These are phyloP conservation scores for Manis javanica DNA, from an alignment of 2,797 vertebrate species.

Conservation along the genomic window DNA sequence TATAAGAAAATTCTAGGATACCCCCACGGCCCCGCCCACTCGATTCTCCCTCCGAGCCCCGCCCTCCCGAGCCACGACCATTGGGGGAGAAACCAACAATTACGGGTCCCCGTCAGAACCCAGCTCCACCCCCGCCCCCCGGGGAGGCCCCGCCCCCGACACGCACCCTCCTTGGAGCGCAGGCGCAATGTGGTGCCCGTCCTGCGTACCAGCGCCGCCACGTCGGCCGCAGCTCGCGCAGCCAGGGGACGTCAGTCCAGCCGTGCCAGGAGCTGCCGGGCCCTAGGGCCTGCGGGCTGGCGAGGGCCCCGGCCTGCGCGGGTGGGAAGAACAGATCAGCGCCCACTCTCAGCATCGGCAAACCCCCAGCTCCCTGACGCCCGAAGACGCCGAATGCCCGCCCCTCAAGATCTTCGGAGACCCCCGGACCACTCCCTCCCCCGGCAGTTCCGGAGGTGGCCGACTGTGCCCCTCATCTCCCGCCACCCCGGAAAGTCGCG, in stretches of 20 bases:
- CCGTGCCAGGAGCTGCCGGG: slow-evolving; percentile 39
- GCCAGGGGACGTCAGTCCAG: slow-evolving; percentile 68
- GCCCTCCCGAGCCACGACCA: background rate
- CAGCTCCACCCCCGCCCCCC: background rate
- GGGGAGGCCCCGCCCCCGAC: background rate
- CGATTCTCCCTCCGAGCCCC: background rate
- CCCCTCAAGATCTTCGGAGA: background rate
- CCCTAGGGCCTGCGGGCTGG: background rate
- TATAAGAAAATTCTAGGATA: background rate
- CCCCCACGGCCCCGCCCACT: background rate
- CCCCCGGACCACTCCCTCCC: background rate
- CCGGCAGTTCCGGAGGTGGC: background rate
- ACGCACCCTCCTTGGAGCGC: slow-evolving; percentile 45
- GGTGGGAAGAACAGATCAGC: background rate
- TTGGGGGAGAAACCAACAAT: background rate
- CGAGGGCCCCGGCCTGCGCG: background rate
- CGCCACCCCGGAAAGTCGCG: background rate
- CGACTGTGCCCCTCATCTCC: background rate
- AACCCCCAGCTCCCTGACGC: background rate
- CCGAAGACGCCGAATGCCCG: background rate
- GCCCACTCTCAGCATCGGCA: background rate
- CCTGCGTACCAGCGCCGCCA: slow-evolving; percentile 50
- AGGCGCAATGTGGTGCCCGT: slow-evolving; percentile 53
- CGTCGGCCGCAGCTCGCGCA: slow-evolving; percentile 55
- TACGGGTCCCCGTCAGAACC: background rate